Conservation (phyloP, 2,888 invertebrate species). For the Drosophila kuntzei region DNA sequence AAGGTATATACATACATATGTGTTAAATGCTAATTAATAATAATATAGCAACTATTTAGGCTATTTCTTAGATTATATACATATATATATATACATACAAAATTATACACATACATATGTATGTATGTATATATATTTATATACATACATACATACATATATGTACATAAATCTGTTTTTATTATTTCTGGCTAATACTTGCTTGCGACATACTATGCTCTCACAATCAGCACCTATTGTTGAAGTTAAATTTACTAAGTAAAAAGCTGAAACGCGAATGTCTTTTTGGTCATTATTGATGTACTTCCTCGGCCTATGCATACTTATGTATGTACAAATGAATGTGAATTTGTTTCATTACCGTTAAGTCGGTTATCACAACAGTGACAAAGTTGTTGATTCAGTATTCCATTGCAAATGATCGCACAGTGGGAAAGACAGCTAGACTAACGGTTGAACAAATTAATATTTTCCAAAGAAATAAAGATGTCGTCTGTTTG, state of each 20-base stretch:
- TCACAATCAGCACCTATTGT: constrained; percentile 4
- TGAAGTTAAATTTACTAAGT: not conserved
- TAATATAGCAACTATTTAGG: constrained; percentile 6
- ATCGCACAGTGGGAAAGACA: too few relatives aligned
- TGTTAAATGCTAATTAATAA: constrained; percentile 51
- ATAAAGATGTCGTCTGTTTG: not conserved
- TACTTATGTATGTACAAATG: too few relatives aligned
- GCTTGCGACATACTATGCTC: constrained; percentile 7
- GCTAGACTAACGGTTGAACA: not conserved
- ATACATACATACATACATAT: constrained; percentile 25
- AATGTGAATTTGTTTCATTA: constrained; percentile 15
- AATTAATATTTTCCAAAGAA: not conserved
- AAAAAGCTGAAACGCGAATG: constrained; percentile 2
- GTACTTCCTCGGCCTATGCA: not conserved
- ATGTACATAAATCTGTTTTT: constrained; percentile 2
- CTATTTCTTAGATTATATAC: constrained; percentile 2
- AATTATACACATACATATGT: too few relatives aligned
- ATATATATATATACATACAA: too few relatives aligned
- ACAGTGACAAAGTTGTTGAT: constrained; percentile 4
- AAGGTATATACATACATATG: constrained; percentile 71
- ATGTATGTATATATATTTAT: constrained; percentile 16
- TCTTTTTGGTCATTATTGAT: constrained; percentile 55
- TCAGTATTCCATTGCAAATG: not conserved
- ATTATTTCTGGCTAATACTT: constrained; percentile 28
- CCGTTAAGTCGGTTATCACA: constrained; percentile 16